Evolutionary conservation across 2,797 vertebrate genomes (phyloP).

Genomic region (Emys orbicularis): DNA sequence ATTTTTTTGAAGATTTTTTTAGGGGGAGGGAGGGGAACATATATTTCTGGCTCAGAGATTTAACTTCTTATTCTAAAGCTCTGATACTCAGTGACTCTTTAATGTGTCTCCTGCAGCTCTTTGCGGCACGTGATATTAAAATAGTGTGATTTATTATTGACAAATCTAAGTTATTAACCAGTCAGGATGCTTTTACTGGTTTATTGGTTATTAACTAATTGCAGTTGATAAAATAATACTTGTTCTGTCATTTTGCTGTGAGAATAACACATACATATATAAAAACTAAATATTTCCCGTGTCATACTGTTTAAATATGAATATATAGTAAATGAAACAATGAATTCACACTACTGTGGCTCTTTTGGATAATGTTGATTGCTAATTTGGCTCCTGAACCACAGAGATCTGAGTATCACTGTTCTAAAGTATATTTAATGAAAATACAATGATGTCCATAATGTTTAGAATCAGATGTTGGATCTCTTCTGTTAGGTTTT

Average conservation of each 20-base stretch:
- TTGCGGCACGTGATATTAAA: too few relatives aligned
- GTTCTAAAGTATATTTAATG: neutral
- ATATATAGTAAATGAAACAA: neutral
- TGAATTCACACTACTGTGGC: neutral
- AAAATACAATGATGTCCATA: neutral
- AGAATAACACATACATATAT: too few relatives aligned
- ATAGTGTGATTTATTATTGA: too few relatives aligned
- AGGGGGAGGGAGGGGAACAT: neutral
- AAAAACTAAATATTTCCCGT: too few relatives aligned
- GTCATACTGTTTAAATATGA: too few relatives aligned
- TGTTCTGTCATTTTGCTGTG: too few relatives aligned
- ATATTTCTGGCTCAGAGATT: neutral
- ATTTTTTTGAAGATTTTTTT: neutral
- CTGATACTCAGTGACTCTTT: neutral
- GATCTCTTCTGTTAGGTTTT: neutral
- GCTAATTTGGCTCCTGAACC: neutral
- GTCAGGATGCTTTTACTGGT: too few relatives aligned
- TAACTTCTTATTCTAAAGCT: neutral
- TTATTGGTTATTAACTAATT: too few relatives aligned
- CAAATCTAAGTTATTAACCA: too few relatives aligned
- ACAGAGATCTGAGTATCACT: too few relatives aligned
- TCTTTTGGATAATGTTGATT: neutral
- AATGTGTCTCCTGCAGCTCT: too few relatives aligned
- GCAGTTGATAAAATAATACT: too few relatives aligned
- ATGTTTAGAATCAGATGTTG: neutral